These are phyloP conservation scores for Andrena trimmerana DNA, from an alignment of 2,888 invertebrate species.

Conservation along the genomic window DNA sequence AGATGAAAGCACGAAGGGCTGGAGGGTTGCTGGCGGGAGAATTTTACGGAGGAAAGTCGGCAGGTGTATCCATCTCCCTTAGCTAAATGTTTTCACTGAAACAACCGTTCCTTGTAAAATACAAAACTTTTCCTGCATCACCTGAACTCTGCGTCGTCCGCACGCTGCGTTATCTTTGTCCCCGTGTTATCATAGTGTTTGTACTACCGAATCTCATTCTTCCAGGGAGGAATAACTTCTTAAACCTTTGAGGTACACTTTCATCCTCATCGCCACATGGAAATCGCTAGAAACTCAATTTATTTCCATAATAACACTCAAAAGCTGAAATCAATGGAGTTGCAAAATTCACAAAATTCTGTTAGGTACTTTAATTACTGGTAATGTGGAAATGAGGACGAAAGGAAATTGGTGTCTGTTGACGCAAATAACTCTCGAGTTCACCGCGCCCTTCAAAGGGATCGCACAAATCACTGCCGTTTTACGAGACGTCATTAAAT, in stretches of 20 bases:
- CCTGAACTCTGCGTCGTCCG: background rate
- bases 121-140: background rate
- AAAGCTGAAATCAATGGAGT: no score
- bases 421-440: background rate
- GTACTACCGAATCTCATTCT: no score
- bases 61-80: background rate
- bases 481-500: constrained; percentile 35
- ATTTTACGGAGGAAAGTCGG: background rate
- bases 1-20: constrained; percentile 14
- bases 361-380: background rate
- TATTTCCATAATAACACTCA: background rate
- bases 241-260: no score
- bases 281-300: background rate
- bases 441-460: background rate
- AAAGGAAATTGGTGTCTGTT: background rate
- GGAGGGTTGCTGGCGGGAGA: background rate
- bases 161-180: background rate
- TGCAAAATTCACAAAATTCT: background rate
- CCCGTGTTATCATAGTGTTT: no score
- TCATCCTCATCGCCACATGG: no score
- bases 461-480: constrained; percentile 6
- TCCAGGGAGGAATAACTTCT: no score
- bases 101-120: background rate
- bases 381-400: background rate
- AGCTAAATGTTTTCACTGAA: background rate